These are phyloP conservation scores for Alcedo atthis DNA, from an alignment of 2,797 vertebrate species.

Conservation along the genomic window DNA sequence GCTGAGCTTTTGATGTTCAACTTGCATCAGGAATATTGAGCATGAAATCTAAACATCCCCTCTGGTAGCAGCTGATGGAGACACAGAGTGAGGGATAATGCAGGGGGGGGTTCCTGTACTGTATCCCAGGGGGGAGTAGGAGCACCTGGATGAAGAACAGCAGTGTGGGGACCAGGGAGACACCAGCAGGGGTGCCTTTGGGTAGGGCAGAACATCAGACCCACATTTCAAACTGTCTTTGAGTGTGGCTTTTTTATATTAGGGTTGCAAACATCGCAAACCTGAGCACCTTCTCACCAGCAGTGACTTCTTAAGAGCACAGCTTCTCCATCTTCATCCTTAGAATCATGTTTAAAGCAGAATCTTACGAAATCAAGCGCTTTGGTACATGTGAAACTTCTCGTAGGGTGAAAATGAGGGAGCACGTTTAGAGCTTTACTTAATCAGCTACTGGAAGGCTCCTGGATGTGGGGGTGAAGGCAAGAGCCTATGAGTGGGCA, in stretches of 20 bases:
- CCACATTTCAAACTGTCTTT: not conserved
- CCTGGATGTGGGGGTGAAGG: not conserved
- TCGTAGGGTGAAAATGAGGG: not conserved
- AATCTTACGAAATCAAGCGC: not conserved
- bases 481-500: not conserved
- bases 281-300: not conserved
- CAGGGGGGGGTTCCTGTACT: not conserved
- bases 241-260: not conserved
- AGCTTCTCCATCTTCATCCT: not conserved
- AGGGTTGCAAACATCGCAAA: not conserved
- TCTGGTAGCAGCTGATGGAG: slow-evolving; percentile 63
- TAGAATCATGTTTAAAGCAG: not conserved
- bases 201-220: not conserved
- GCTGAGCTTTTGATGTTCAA: slow-evolving; percentile 73
- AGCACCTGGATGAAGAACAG: not conserved
- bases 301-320: not conserved
- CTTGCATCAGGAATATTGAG: slow-evolving; percentile 75
- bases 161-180: not conserved
- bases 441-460: not conserved
- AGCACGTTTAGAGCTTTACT: not conserved
- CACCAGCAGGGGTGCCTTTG: not conserved
- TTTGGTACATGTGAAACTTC: not conserved
- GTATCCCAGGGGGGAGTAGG: not conserved
- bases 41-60: slow-evolving; percentile 71
- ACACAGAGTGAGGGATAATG: not conserved